These are phyloP conservation scores for Epizoanthus illoricatus DNA, from an alignment of 92 coral and sea anemone species.

Conservation along the genomic window DNA sequence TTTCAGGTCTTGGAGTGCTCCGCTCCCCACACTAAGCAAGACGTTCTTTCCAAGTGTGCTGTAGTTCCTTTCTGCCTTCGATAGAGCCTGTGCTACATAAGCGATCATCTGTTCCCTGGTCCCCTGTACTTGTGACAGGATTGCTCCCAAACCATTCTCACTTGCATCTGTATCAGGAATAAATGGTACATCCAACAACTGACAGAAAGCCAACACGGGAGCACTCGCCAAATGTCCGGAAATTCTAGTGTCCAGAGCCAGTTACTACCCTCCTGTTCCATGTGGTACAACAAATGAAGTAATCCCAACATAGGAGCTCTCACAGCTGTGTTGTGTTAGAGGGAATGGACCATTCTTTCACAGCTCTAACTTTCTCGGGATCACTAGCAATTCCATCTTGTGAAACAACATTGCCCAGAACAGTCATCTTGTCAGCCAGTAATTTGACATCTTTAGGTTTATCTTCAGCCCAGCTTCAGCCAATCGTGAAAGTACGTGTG, in stretches of 20 bases:
- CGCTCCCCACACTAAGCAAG: conserved; percentile 12
- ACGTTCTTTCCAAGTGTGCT: conserved; percentile 24
- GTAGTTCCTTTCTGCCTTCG: conserved; percentile 30
- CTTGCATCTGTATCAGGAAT: conserved; percentile 46
- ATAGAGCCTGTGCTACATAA: not conserved
- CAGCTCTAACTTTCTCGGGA: conserved; percentile 37
- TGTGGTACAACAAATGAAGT: conserved; percentile 28
- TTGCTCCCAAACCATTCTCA: conserved; percentile 23
- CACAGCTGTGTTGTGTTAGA: conserved; percentile 9
- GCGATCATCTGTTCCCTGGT: no score
- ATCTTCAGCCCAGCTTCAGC: no score
- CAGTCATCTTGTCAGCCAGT: conserved; percentile 23
- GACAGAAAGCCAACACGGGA: conserved; percentile 23
- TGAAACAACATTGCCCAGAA: conserved; percentile 32
- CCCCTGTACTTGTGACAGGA: conserved; percentile 9
- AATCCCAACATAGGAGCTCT: conserved; percentile 15
- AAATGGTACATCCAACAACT: conserved; percentile 20
- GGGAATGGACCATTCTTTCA: conserved; percentile 30
- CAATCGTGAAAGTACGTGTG: conserved; percentile 20
- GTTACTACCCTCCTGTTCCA: not conserved
- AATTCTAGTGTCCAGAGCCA: conserved; percentile 25
- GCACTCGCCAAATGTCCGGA: not conserved
- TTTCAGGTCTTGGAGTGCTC: conserved; percentile 15
- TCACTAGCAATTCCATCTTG: conserved; percentile 33
- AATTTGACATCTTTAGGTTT: conserved; percentile 42